Percentiles rank a stretch among this genome's conserved stretches.
Conservation (phyloP, 64 coral and sea anemone genomes). For the Pocillopora verrucosa region DNA sequence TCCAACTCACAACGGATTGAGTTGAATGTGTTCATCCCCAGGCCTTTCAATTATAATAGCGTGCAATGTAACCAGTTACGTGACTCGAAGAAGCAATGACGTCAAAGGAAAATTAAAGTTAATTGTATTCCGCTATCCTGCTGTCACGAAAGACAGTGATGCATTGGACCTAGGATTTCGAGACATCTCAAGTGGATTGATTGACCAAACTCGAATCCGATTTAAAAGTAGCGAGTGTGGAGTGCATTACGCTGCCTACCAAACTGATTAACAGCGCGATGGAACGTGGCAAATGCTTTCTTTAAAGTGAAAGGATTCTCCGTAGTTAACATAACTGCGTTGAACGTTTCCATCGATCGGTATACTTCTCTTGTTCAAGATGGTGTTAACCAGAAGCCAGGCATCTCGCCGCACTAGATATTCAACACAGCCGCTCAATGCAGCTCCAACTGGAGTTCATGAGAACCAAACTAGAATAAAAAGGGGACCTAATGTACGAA, state of each 20-base stretch:
- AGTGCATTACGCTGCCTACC: too few species aligned
- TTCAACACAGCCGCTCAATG: background rate
- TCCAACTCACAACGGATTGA: background rate
- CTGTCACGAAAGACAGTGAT: too few species aligned
- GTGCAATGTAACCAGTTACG: background rate
- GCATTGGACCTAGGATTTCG: too few species aligned
- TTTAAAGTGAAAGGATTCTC: too few species aligned
- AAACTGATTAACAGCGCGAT: too few species aligned
- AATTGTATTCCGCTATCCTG: too few species aligned
- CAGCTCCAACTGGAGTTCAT: background rate
- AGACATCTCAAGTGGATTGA: too few species aligned
- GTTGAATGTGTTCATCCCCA: background rate
- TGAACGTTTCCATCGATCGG: too few species aligned
- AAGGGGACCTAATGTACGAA: background rate
- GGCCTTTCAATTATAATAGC: background rate
- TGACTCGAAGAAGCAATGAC: background rate
- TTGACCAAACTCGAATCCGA: too few species aligned
- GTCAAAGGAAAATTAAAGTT: background rate
- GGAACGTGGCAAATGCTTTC: too few species aligned
- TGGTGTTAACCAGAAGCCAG: constrained; percentile 60
- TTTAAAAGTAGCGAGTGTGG: too few species aligned
- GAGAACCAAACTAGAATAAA: background rate
- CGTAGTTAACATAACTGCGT: too few species aligned
- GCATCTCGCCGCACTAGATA: constrained; percentile 8
- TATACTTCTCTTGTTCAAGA: background rate